A percentile compares a stretch with the other conserved stretches of the same genome.
These are phyloP conservation scores for Mormoops blainvillei DNA, from an alignment of 2,113 vertebrate species.

Conservation along the genomic window DNA sequence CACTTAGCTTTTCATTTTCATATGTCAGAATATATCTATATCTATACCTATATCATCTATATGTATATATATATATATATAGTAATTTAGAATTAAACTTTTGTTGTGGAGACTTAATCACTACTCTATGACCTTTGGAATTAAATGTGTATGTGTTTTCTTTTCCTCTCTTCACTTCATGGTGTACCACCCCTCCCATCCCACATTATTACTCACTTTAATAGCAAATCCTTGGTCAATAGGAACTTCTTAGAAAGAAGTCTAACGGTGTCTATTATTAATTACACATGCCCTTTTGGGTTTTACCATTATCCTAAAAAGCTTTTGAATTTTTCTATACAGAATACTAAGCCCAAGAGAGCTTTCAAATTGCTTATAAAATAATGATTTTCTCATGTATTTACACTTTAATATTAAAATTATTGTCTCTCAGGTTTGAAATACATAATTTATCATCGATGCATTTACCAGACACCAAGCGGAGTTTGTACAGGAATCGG, in stretches of 20 bases:
- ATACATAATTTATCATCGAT: not conserved
- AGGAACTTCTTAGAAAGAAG: not conserved
- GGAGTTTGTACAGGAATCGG: not conserved
- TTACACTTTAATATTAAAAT: not conserved
- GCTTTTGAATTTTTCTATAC: not conserved
- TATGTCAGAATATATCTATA: not conserved
- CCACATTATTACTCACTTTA: not conserved
- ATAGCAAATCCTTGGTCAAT: not conserved
- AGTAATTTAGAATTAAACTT: not conserved
- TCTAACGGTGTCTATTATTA: not conserved
- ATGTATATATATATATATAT: too few relatives aligned
- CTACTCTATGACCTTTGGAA: not conserved
- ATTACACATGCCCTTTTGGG: not conserved
- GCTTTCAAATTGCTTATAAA: not conserved
- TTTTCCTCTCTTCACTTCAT: not conserved
- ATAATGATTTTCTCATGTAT: not conserved
- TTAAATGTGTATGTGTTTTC: not conserved
- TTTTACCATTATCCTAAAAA: not conserved
- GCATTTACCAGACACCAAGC: not conserved
- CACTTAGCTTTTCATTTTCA: not conserved
- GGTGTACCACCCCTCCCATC: not conserved
- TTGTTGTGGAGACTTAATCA: not conserved
- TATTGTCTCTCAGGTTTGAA: not conserved
- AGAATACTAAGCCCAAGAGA: not conserved
- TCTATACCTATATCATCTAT: not conserved